Evolutionary conservation across 2,888 invertebrate genomes (phyloP).

Genomic region (Noctuana brunneofusca): DNA sequence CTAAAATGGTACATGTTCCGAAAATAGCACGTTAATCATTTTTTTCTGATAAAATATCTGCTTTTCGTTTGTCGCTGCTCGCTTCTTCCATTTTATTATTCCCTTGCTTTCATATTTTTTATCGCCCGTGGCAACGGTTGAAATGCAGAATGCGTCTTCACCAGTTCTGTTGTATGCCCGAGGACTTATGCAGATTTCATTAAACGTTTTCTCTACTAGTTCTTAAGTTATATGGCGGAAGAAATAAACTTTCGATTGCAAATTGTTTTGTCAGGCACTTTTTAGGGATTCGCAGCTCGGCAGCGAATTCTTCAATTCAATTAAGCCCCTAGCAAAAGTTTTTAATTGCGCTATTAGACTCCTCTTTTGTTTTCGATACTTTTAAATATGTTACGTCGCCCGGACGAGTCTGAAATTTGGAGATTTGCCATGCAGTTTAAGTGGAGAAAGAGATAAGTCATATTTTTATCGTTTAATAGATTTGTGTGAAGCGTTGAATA

Average conservation of each 20-base stretch:
- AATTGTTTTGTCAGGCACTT: conserved; percentile 43
- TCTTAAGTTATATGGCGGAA: conserved; percentile 34
- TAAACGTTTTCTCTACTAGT: conserved; percentile 44
- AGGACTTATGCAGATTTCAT: conserved; percentile 58
- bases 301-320: conserved; percentile 15
- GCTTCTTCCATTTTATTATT: conserved; percentile 53
- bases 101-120: conserved; percentile 45
- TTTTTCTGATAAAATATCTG: conserved; percentile 42
- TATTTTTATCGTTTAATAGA: too few species aligned
- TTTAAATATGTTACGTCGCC: too few species aligned
- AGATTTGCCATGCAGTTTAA: too few species aligned
- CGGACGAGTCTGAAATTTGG: too few species aligned
- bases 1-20: conserved; percentile 3
- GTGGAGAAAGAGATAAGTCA: too few species aligned
- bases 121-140: conserved; percentile 51
- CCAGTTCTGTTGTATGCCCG: conserved; percentile 54
- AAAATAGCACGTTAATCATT: conserved; percentile 2
- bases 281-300: conserved; percentile 13
- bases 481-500: too few species aligned
- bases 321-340: conserved; percentile 14
- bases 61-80: conserved; percentile 60
- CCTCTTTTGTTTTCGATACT: too few species aligned
- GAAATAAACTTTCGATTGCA: conserved; percentile 45
- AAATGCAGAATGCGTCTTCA: conserved; percentile 67
- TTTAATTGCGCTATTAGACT: too few species aligned